A percentile compares a stretch with the other conserved stretches of the same genome.
Evolutionary conservation across 2,888 invertebrate species (phyloP).

Genomic region (Chrysolina haemoptera): DNA sequence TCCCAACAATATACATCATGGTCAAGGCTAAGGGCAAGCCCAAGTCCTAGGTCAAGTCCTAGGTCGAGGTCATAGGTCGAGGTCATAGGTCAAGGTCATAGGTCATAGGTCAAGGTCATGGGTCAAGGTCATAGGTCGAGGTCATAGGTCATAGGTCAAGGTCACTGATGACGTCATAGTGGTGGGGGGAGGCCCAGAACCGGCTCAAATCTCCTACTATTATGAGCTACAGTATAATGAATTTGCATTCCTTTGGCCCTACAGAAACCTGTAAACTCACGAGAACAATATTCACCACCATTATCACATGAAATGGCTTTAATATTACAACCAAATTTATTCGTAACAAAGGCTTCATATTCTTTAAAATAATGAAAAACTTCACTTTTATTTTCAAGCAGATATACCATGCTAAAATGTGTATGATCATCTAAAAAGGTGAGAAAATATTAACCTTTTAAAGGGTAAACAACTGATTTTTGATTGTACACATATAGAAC

Average conservation of each 20-base stretch:
- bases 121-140: no score
- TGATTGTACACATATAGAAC: conserved; percentile 6
- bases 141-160: no score
- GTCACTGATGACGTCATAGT: no score
- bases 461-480: neutral
- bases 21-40: no score
- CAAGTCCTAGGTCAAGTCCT: no score
- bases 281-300: conserved; percentile 15
- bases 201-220: no score
- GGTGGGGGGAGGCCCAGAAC: no score
- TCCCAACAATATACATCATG: no score
- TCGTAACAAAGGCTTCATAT: conserved; percentile 7
- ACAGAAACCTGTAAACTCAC: conserved; percentile 17
- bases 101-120: no score
- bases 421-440: conserved; percentile 9
- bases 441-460: neutral
- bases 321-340: conserved; percentile 19
- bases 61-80: no score
- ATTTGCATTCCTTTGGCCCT: conserved; percentile 12
- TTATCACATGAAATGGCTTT: conserved; percentile 14
- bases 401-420: conserved; percentile 20
- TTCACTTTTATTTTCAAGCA: conserved; percentile 8
- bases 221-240: conserved; percentile 8
- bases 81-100: no score
- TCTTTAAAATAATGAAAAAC: conserved; percentile 19